Evolutionary conservation across 2,797 vertebrate genomes (phyloP).

Genomic region (Trachurus trachurus): DNA sequence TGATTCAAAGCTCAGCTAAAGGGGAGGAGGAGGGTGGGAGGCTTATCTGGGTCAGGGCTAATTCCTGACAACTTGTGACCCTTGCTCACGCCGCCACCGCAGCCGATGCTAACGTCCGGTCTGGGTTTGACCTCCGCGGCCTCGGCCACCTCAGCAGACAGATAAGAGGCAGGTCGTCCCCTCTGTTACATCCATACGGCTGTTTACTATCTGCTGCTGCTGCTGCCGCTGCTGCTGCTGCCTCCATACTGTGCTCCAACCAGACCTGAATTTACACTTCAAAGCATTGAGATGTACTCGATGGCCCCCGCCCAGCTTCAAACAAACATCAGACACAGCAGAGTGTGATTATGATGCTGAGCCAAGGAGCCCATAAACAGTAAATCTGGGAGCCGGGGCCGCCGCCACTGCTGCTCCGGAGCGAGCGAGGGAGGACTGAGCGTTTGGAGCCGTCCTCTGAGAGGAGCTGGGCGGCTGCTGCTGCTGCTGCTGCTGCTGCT

Average conservation of each 20-base stretch:
- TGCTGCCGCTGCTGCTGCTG: background rate
- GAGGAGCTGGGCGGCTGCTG: slow-evolving; percentile 46
- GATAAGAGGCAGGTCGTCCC: slow-evolving; percentile 28
- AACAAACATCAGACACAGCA: slow-evolving; percentile 70
- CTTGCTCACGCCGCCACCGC: background rate
- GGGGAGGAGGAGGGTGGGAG: background rate
- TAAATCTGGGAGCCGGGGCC: slow-evolving; percentile 52
- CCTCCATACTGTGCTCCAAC: slow-evolving; percentile 49
- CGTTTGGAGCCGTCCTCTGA: slow-evolving; percentile 62
- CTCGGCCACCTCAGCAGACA: slow-evolving; percentile 19
- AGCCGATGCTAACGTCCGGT: background rate
- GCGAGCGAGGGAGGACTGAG: slow-evolving; percentile 10
- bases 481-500: slow-evolving; percentile 2
- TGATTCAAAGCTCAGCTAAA: slow-evolving; percentile 42
- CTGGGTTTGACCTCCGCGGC: slow-evolving; percentile 28
- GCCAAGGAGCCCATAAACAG: slow-evolving; percentile 62
- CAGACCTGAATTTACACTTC: slow-evolving; percentile 69
- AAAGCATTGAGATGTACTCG: slow-evolving; percentile 55
- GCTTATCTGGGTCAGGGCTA: slow-evolving; percentile 61
- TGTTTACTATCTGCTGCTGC: slow-evolving; percentile 34
- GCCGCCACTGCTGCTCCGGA: slow-evolving; percentile 14
- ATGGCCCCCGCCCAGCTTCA: slow-evolving; percentile 60
- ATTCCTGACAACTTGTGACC: slow-evolving; percentile 41
- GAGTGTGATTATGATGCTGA: slow-evolving; percentile 59
- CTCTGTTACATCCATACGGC: slow-evolving; percentile 34